A percentile compares a stretch with the other conserved stretches of the same genome.
Evolutionary conservation across 2,797 vertebrate species (phyloP).

Genomic region (Euthynnus affinis): DNA sequence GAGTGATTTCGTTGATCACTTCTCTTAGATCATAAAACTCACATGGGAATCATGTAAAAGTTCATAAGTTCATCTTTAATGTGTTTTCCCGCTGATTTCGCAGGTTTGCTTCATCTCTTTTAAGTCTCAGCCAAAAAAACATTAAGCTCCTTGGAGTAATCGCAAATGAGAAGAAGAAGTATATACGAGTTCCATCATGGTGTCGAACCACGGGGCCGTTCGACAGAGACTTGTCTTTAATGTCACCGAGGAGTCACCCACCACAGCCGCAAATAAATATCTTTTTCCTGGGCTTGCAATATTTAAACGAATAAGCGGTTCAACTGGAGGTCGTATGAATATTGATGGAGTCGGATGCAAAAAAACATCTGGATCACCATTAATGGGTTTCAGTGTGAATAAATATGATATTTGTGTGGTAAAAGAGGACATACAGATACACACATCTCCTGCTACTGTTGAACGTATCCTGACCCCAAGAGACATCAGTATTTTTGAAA

Average conservation of each 20-base stretch:
- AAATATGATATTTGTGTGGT: neutral
- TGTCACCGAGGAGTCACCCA: slow-evolving; percentile 18
- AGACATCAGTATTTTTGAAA: no score
- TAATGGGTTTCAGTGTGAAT: neutral
- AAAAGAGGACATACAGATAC: neutral
- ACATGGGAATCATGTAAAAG: neutral
- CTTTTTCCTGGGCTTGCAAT: neutral
- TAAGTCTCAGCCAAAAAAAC: slow-evolving; percentile 15
- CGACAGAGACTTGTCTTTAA: slow-evolving; percentile 4
- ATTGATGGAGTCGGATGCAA: slow-evolving; percentile 10
- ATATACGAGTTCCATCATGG: neutral
- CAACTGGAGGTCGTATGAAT: slow-evolving; percentile 45
- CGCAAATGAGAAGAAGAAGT: slow-evolving; percentile 4
- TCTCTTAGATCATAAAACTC: neutral
- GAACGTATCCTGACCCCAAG: no score
- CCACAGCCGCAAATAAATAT: slow-evolving; percentile 18
- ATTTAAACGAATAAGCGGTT: slow-evolving; percentile 36
- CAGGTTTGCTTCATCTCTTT: slow-evolving; percentile 18
- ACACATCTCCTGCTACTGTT: no score
- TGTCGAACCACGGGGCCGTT: slow-evolving; percentile 8
- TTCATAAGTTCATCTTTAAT: slow-evolving; percentile 36
- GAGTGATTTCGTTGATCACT: slow-evolving; percentile 21
- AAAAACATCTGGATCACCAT: slow-evolving; percentile 18
- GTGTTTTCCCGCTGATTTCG: slow-evolving; percentile 1
- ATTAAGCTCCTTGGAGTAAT: neutral